These are phyloP conservation scores for Deilephila elpenor DNA, from an alignment of 2,888 invertebrate genomes.

Conservation along the genomic window DNA sequence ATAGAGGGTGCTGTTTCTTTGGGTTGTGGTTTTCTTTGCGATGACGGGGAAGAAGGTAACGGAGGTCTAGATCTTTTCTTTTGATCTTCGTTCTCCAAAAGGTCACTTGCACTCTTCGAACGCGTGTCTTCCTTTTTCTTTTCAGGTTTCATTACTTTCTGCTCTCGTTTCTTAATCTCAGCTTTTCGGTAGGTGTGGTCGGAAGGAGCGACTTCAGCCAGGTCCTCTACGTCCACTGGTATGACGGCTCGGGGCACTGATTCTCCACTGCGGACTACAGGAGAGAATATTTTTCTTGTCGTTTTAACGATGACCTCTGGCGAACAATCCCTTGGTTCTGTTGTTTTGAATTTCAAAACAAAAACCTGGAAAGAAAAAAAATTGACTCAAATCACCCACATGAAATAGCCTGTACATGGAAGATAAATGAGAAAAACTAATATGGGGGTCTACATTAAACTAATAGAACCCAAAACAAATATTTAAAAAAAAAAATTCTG, in stretches of 20 bases:
- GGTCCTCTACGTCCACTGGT: slow-evolving; percentile 69
- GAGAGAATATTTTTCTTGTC: slow-evolving; percentile 91
- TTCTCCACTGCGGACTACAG: slow-evolving; percentile 86
- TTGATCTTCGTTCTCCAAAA: slow-evolving; percentile 69
- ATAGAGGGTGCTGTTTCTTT: slow-evolving; percentile 89
- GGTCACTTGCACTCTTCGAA: slow-evolving; percentile 68
- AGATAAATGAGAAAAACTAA: no score
- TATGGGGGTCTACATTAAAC: no score
- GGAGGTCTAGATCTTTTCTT: slow-evolving; percentile 79
- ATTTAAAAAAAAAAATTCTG: no score
- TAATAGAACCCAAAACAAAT: no score
- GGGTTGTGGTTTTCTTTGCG: slow-evolving; percentile 78
- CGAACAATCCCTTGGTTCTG: slow-evolving; percentile 69
- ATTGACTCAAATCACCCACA: background rate
- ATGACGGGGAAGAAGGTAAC: slow-evolving; percentile 85
- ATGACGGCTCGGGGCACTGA: slow-evolving; percentile 81
- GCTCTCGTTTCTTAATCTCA: slow-evolving; percentile 44
- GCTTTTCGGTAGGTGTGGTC: slow-evolving; percentile 47
- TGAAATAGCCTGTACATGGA: no score
- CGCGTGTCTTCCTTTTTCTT: slow-evolving; percentile 56
- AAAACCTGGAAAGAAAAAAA: slow-evolving; percentile 60
- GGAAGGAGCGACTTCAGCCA: slow-evolving; percentile 67
- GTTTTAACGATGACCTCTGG: slow-evolving; percentile 91
- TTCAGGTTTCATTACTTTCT: slow-evolving; percentile 49
- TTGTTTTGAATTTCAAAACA: slow-evolving; percentile 74